Evolutionary conservation across 2,113 vertebrate species (phyloP).

Genomic region (Ptilorrhoa leucosticta): DNA sequence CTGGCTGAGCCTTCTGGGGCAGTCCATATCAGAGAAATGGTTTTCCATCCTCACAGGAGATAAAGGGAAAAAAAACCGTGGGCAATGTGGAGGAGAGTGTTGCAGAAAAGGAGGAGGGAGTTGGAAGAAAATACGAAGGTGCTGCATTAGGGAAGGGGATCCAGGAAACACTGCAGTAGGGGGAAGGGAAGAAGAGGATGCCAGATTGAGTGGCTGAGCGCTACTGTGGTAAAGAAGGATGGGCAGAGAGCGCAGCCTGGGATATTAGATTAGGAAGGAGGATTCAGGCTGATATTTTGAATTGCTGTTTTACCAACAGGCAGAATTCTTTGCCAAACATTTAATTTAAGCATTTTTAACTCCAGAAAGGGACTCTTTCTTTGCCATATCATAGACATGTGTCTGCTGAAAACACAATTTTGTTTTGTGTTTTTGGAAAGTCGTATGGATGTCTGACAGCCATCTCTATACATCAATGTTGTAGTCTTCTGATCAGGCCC

Average conservation of each 20-base stretch:
- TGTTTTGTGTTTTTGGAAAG: neutral
- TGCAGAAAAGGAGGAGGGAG: neutral
- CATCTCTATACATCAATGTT: neutral
- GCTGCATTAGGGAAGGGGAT: neutral
- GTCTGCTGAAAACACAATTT: neutral
- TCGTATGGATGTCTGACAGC: fast-evolving
- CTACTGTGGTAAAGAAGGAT: neutral
- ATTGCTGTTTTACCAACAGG: neutral
- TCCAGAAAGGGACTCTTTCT: neutral
- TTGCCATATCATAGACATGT: neutral
- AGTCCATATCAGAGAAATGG: neutral
- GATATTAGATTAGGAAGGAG: neutral
- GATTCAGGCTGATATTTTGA: neutral
- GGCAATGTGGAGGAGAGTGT: neutral
- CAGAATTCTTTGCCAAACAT: neutral
- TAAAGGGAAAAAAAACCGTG: neutral
- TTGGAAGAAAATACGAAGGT: neutral
- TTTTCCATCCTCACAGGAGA: neutral
- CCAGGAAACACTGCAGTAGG: neutral
- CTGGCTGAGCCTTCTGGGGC: neutral
- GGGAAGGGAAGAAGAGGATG: neutral
- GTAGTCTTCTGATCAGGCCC: neutral
- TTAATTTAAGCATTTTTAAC: neutral
- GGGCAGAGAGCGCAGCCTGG: neutral
- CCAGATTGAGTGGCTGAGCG: neutral